phyloP scores from a whole-genome alignment of 1,140 invertebrate species.

The Sycophaga agraensis region DNA sequence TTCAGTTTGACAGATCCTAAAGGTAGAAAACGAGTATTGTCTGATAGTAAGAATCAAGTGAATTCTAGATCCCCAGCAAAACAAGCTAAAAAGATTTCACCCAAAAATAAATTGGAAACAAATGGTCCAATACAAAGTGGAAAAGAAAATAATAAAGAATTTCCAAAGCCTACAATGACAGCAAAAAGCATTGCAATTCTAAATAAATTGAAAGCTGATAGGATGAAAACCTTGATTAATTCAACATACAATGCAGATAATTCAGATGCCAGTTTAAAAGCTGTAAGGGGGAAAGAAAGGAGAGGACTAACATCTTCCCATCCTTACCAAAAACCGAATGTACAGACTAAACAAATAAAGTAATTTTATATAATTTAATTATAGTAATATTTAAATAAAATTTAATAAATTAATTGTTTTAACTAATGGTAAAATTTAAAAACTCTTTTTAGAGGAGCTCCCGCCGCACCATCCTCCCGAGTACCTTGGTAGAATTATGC shows the following conservation, averaged over 20 bases:
- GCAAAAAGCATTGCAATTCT: conserved; percentile 50
- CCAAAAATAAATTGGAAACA: conserved; percentile 28
- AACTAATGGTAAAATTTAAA: not conserved
- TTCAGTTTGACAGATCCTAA: conserved; percentile 38
- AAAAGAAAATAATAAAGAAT: conserved; percentile 49
- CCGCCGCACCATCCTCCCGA: conserved; percentile 34
- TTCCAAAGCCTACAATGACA: conserved; percentile 40
- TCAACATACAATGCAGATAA: conserved; percentile 18
- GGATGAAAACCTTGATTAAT: conserved; percentile 29
- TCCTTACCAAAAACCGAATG: conserved; percentile 42
- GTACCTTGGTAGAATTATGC: conserved; percentile 35
- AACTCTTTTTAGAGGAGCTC: conserved; percentile 22
- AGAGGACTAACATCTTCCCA: conserved; percentile 40
- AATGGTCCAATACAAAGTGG: conserved; percentile 28
- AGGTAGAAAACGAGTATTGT: conserved; percentile 45
- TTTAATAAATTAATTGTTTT: too few relatives aligned
- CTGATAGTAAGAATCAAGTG: conserved; percentile 43
- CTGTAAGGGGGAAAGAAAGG: conserved; percentile 42
- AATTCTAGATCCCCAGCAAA: conserved; percentile 37
- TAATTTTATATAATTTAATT: conserved; percentile 26
- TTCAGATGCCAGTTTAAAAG: conserved; percentile 33
- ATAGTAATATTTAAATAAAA: not conserved
- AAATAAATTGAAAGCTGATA: conserved; percentile 48
- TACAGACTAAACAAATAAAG: conserved; percentile 30
- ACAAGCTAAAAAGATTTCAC: conserved; percentile 38